These are phyloP conservation scores for Parambassis ranga DNA, from an alignment of 2,797 vertebrate genomes.

Conservation along the genomic window DNA sequence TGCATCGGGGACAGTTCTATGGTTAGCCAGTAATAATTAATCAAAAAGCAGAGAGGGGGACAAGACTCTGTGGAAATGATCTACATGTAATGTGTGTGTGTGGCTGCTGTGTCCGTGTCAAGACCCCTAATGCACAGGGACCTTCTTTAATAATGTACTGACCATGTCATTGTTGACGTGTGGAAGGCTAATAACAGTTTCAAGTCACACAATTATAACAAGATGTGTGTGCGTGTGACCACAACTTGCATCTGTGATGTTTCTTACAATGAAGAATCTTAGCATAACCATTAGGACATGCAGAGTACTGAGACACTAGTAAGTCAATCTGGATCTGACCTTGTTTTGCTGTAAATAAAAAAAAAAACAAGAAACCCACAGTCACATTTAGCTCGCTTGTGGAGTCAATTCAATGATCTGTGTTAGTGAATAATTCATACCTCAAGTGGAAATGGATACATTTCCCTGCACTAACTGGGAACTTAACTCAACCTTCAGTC, in stretches of 20 bases:
- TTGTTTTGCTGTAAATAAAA: slow-evolving; percentile 14
- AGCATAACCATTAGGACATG: background rate
- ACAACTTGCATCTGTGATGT: background rate
- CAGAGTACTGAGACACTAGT: background rate
- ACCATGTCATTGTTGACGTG: slow-evolving; percentile 18
- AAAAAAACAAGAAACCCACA: slow-evolving; percentile 23
- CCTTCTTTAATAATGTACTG: slow-evolving; percentile 30
- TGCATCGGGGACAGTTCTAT: slow-evolving; percentile 53
- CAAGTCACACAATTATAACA: background rate
- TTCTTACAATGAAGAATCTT: background rate
- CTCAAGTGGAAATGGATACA: slow-evolving; percentile 48
- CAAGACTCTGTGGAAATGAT: slow-evolving; percentile 36
- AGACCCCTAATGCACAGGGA: slow-evolving; percentile 24
- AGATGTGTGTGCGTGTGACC: background rate
- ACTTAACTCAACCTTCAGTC: slow-evolving; percentile 35
- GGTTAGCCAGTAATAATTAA: slow-evolving; percentile 60
- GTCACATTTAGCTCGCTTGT: slow-evolving; percentile 26
- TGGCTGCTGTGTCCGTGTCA: slow-evolving; percentile 32
- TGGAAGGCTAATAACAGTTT: slow-evolving; percentile 1
- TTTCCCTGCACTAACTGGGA: slow-evolving; percentile 45
- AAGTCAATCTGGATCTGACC: slow-evolving; percentile 2
- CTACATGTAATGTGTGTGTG: slow-evolving; percentile 37
- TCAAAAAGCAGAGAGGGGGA: slow-evolving; percentile 48
- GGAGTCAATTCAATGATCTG: slow-evolving; percentile 38
- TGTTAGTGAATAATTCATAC: slow-evolving; percentile 63